Percentiles rank a stretch among this genome's conserved stretches.
Conservation (phyloP, 2,888 invertebrate genomes). For the Geophilus truncorum region DNA sequence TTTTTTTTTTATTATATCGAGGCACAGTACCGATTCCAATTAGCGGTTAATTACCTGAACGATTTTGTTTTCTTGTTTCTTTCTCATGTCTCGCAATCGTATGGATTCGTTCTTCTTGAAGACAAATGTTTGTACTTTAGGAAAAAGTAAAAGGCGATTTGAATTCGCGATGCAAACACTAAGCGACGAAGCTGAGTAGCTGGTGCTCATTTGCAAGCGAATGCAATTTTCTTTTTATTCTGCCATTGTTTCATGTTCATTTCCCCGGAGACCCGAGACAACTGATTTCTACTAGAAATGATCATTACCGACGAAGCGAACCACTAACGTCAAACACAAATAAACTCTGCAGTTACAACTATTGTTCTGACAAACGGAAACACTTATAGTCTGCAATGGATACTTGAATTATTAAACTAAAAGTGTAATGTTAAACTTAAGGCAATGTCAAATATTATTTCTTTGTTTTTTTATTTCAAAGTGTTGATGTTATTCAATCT, state of each 20-base stretch:
- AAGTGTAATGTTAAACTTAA: neutral
- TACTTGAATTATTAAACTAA: neutral
- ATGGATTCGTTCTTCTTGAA: neutral
- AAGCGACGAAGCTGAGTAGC: constrained; percentile 20
- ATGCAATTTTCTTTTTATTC: constrained; percentile 25
- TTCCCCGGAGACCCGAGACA: neutral
- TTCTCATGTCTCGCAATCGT: neutral
- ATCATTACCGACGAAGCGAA: neutral
- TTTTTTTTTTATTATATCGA: neutral
- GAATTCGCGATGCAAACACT: constrained; percentile 21
- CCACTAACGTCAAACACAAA: neutral
- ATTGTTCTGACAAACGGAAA: neutral
- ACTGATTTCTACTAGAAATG: constrained; percentile 13
- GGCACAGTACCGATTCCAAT: neutral
- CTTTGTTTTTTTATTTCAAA: too few relatives aligned
- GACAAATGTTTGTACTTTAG: neutral
- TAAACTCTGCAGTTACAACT: neutral
- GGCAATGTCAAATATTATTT: too few relatives aligned
- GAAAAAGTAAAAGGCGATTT: constrained; percentile 19
- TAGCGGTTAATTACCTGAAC: constrained; percentile 25
- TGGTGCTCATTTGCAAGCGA: constrained; percentile 21
- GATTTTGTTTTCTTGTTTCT: neutral
- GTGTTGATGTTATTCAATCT: too few relatives aligned
- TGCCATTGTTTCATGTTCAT: constrained; percentile 21
- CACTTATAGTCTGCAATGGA: neutral